A percentile compares a stretch with the other conserved stretches of the same genome.
These are phyloP conservation scores for Pseudomyrmex pallidus DNA, from an alignment of 1,140 invertebrate genomes.

Conservation along the genomic window DNA sequence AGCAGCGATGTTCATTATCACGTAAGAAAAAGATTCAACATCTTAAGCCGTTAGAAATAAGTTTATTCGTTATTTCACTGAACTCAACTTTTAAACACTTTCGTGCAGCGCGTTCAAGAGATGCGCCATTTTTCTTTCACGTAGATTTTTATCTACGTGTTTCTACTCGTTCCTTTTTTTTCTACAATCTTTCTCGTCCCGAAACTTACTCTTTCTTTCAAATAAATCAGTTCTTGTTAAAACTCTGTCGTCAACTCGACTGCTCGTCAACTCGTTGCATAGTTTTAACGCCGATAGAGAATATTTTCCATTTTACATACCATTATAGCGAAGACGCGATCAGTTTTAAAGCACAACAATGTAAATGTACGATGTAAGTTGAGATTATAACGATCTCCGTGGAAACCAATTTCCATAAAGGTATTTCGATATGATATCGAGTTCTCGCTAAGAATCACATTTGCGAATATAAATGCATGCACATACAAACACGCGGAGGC, in stretches of 20 bases:
- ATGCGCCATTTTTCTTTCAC: neutral
- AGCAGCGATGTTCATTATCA: neutral
- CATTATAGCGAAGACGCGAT: neutral
- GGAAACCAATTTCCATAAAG: neutral
- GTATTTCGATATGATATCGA: neutral
- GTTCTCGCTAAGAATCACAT: constrained; percentile 6
- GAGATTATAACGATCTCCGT: neutral
- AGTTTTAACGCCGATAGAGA: too few relatives aligned
- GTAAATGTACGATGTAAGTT: neutral
- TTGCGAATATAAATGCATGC: constrained; percentile 45
- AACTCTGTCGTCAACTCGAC: too few relatives aligned
- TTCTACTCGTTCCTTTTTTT: neutral
- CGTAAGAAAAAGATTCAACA: constrained; percentile 27
- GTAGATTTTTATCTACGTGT: neutral
- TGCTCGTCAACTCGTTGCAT: too few relatives aligned
- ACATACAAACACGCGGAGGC: neutral
- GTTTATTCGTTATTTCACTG: constrained; percentile 31
- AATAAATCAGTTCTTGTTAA: too few relatives aligned
- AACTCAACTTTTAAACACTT: neutral
- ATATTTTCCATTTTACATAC: neutral
- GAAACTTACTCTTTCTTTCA: too few relatives aligned
- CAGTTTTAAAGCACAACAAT: too few relatives aligned
- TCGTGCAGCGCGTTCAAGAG: neutral
- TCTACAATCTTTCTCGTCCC: neutral
- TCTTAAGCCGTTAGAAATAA: constrained; percentile 23